phyloP scores from a whole-genome alignment of 1,140 invertebrate species.

The Copidosoma floridanum region DNA sequence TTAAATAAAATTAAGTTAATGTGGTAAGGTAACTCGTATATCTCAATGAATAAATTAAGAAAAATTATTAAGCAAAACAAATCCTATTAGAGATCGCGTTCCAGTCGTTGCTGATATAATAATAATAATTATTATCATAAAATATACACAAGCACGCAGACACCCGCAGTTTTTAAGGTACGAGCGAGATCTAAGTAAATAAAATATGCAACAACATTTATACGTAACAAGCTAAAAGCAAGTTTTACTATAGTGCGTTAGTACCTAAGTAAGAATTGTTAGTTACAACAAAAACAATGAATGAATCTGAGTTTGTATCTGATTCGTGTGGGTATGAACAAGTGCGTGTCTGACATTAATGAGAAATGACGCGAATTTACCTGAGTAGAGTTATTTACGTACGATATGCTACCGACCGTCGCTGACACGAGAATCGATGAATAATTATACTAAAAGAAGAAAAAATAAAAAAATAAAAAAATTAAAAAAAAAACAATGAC shows the following conservation, averaged over 20 bases:
- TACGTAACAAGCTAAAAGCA: slow-evolving; percentile 13
- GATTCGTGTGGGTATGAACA: neutral
- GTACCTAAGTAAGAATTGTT: slow-evolving; percentile 21
- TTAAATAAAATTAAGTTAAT: slow-evolving; percentile 17
- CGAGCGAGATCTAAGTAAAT: slow-evolving; percentile 4
- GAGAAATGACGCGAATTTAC: slow-evolving; percentile 19
- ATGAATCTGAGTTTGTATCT: neutral
- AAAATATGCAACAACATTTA: slow-evolving; percentile 18
- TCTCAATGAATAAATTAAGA: too few species aligned
- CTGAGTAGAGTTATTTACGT: slow-evolving; percentile 25
- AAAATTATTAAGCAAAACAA: slow-evolving; percentile 17
- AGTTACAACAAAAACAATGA: too few species aligned
- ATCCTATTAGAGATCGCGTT: slow-evolving; percentile 13
- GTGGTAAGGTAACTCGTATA: slow-evolving; percentile 21
- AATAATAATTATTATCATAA: too few species aligned
- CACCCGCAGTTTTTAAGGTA: slow-evolving; percentile 17
- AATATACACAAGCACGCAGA: too few species aligned
- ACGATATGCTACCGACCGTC: too few species aligned
- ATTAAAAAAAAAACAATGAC: neutral
- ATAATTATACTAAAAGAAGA: neutral
- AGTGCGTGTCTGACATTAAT: too few species aligned
- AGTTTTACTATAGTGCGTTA: slow-evolving; percentile 21
- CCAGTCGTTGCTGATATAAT: slow-evolving; percentile 19
- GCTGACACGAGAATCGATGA: neutral
- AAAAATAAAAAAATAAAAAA: neutral